These are phyloP conservation scores for Antechinus flavipes DNA, from an alignment of 2,113 vertebrate genomes.

Conservation along the genomic window DNA sequence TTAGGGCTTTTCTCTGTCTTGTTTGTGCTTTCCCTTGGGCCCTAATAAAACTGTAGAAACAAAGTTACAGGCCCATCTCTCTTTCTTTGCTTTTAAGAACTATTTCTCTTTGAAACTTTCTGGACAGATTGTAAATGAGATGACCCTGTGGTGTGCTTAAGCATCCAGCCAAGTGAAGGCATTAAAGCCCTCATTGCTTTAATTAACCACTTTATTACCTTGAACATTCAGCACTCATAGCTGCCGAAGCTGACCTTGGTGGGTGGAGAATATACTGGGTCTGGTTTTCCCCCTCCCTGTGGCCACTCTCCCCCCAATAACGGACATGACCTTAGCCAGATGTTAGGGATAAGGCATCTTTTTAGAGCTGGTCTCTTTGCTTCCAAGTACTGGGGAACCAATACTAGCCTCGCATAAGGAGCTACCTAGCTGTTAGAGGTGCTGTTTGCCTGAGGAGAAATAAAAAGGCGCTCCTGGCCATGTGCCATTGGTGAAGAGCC, in stretches of 20 bases:
- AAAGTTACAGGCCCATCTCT: slow-evolving; percentile 19
- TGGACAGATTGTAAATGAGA: slow-evolving; percentile 28
- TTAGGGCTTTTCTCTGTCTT: slow-evolving; percentile 25
- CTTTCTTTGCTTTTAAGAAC: slow-evolving; percentile 44
- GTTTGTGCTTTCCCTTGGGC: slow-evolving; percentile 20
- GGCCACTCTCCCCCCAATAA: neutral
- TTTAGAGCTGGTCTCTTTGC: neutral
- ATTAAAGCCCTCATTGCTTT: slow-evolving; percentile 15
- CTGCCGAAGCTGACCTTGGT: neutral
- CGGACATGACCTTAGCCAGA: neutral
- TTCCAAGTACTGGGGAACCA: neutral
- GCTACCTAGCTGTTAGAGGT: neutral
- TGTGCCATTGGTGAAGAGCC: neutral
- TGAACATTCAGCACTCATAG: neutral
- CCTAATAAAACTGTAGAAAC: neutral
- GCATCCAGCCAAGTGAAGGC: neutral
- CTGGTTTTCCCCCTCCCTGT: neutral
- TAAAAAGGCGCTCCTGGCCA: neutral
- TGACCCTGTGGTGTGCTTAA: slow-evolving; percentile 28
- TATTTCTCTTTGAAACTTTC: slow-evolving; percentile 47
- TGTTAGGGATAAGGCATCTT: neutral
- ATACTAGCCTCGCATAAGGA: rapidly evolving
- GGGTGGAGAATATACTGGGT: neutral
- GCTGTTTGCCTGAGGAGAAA: neutral
- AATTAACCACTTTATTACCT: slow-evolving; percentile 22